These are phyloP conservation scores for Steatornis caripensis DNA, from an alignment of 2,113 vertebrate species.

Conservation along the genomic window DNA sequence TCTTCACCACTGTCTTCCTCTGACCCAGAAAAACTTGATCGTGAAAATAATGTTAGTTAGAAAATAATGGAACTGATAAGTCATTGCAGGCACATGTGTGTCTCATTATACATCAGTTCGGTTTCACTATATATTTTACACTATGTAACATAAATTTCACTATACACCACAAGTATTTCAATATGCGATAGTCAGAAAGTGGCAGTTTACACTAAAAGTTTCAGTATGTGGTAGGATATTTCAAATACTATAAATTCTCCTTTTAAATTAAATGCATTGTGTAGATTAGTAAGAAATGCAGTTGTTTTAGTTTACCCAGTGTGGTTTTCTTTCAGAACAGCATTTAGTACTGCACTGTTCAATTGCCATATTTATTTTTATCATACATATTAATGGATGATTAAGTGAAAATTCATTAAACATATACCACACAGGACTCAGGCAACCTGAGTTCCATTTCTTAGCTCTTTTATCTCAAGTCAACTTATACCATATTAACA, in stretches of 20 bases:
- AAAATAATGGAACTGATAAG: constrained; percentile 63
- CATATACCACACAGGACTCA: neutral
- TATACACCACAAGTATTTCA: constrained; percentile 63
- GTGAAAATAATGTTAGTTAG: constrained; percentile 43
- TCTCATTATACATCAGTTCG: constrained; percentile 62
- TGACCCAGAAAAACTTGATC: constrained; percentile 46
- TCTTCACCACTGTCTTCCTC: constrained; percentile 1
- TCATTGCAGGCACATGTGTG: constrained; percentile 56
- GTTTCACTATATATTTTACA: constrained; percentile 72
- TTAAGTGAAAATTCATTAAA: constrained; percentile 41
- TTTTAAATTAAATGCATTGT: constrained; percentile 24
- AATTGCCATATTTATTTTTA: constrained; percentile 9
- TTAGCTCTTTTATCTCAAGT: neutral
- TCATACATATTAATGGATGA: neutral
- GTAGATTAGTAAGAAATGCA: constrained; percentile 31
- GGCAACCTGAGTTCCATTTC: neutral
- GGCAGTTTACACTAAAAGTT: constrained; percentile 67
- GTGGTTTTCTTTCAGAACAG: constrained; percentile 8
- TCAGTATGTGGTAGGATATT: constrained; percentile 63
- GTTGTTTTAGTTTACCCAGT: constrained; percentile 14
- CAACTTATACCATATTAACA: neutral
- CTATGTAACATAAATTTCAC: constrained; percentile 69
- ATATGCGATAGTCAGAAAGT: constrained; percentile 62
- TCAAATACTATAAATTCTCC: constrained; percentile 51
- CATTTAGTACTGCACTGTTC: neutral